A percentile compares a stretch with the other conserved stretches of the same genome.
Conservation (phyloP, 1,140 invertebrate genomes). For the Diplogasteroides magnus region DNA sequence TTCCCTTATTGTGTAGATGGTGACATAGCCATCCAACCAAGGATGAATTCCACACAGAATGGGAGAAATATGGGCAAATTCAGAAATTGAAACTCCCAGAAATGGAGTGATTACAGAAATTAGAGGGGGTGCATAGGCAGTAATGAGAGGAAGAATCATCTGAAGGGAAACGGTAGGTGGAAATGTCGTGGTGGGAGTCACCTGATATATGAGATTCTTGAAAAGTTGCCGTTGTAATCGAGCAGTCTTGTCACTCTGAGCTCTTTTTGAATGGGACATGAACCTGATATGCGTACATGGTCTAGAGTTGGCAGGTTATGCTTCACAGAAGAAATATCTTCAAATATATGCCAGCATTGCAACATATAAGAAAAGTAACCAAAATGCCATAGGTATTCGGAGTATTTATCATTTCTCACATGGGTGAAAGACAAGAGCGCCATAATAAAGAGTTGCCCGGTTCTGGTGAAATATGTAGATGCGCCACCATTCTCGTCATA, state of each 20-base stretch:
- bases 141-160: background rate
- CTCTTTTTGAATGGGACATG: too few species aligned
- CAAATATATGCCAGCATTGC: too few species aligned
- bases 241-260: background rate
- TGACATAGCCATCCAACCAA: background rate
- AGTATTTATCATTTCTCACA: too few species aligned
- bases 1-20: background rate
- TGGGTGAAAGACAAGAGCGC: too few species aligned
- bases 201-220: background rate
- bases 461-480: too few species aligned
- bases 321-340: too few species aligned
- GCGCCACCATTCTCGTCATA: too few species aligned
- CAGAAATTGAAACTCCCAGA: background rate
- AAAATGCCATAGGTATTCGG: too few species aligned
- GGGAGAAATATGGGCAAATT: background rate
- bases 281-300: too few species aligned
- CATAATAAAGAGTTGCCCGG: too few species aligned
- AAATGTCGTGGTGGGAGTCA: background rate
- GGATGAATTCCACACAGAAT: background rate
- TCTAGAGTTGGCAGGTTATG: too few species aligned
- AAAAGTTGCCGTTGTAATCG: background rate
- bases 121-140: background rate
- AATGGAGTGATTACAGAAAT: background rate
- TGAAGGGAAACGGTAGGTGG: background rate
- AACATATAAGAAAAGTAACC: too few species aligned